Evolutionary conservation across 2,888 invertebrate species (phyloP), one percentile per base, ranked within the genome.

Genomic region (Ephialtes manifestator): DNA sequence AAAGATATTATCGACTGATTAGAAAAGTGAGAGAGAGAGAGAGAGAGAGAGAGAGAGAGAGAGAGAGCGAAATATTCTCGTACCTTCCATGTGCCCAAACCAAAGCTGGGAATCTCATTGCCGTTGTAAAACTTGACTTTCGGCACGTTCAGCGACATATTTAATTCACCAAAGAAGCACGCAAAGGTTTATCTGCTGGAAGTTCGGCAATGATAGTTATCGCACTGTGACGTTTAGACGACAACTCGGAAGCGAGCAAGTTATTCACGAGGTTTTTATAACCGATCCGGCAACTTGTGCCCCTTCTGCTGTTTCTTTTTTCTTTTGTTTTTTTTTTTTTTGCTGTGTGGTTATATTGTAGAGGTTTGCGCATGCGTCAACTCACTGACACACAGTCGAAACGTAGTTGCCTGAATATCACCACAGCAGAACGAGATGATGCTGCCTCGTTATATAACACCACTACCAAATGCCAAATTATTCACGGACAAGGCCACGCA

Each of bases 11-110:
- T 4, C 20, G 24, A 75, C 35, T 51, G 48, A 63, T 75, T 31
- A 24, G 10, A 28, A 18, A 63, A 31, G 53, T 1, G 2, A 11
- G 53, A 2, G 39, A n/a, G n/a, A n/a, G n/a, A n/a, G n/a, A n/a
- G n/a, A n/a, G n/a, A n/a, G n/a, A n/a, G n/a, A n/a, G n/a, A n/a
- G n/a, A n/a, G n/a, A n/a, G n/a, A n/a, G n/a, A n/a, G n/a, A n/a
- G 53, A 4, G 2, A 11, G 53, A 2, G 39, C 7, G 10, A 43
- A 68, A 48, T 60, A 13, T 53, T 18, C 28, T 31, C 53, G 13
- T 83, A 94, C 95, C 93, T 95, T 95, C 95, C 95, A 95, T 1
- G 95, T 95, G 77, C 95, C 95, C 67, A 95, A 91, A 7, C 95
- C 95, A 48, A 95, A 92, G 63, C 93, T 89, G 0, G 95, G 95